Base-by-base conservation (phyloP, 1,140 invertebrate genomes). In the Maniola jurtina region DNA sequence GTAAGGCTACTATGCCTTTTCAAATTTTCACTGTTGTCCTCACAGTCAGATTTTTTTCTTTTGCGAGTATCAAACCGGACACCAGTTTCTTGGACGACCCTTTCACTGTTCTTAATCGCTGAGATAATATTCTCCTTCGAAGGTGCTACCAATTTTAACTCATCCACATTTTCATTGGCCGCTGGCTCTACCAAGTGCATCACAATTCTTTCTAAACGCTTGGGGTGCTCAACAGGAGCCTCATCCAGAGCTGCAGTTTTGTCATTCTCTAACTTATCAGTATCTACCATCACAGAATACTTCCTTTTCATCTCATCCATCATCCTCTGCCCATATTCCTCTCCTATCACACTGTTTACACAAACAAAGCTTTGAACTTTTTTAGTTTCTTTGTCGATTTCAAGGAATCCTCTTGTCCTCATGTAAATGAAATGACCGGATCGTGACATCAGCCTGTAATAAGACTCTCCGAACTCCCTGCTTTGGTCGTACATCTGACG, bases 341-440 rank as follows among this genome's bases (percentile, higher is more conserved):
- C 93, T 47, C 93, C 91, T 13, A 97, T 92, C 33, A 97, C 91
- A 47, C 95, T 95, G 80, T 97, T 97, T 60, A 97, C 93, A 84
- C 96, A 98, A 25, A 97, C 93, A 89, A 97, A 97, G 47, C 96
- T 96, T 78, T 95, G 94, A 5, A 97, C 95, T 67, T 93, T 93
- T 72, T 96, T 94, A 0, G 94, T 94, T 40, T 93, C 91, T 79
- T 93, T 93, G 73, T 97, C 95, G 63, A 95, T 94, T 84, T 97
- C 96, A 14, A 98, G 90, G 75, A 94, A 97, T 35, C 96, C 97
- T 66, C 95, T 93, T 6, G 96, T 96, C 73, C 94, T 93, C 76
- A 98, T 91, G 78, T 96, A 97, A 73, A 97, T 96, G 76, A 95
- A 96, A 71, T 94, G 92, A 6, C 96, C 95, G 55, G 94, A 96